Percentiles rank a stretch among this genome's conserved stretches.
phyloP scores from a whole-genome alignment of 2,797 vertebrate species.

The Acrossocheilus wenchowensis region DNA sequence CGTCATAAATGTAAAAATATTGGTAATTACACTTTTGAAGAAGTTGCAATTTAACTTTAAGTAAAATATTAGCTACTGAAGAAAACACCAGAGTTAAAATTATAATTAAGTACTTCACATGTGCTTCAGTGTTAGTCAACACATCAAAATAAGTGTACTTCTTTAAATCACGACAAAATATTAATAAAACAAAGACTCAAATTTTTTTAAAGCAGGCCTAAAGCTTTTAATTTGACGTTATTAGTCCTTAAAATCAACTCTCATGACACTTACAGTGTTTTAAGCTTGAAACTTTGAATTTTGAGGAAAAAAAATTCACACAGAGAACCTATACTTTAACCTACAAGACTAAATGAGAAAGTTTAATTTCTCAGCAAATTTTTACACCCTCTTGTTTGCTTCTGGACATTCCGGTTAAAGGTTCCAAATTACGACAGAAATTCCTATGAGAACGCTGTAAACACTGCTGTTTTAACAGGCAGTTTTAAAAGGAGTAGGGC shows the following conservation, averaged over 20 bases:
- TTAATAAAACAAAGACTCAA: not conserved
- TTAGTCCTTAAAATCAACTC: not conserved
- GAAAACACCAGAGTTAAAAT: not conserved
- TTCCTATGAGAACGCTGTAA: not conserved
- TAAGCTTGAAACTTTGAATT: not conserved
- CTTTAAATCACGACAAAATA: not conserved
- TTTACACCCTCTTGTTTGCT: not conserved
- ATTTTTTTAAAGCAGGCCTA: not conserved
- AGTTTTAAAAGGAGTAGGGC: not conserved
- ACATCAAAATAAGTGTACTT: not conserved
- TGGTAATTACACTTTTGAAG: not conserved
- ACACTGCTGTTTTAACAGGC: not conserved
- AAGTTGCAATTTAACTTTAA: not conserved
- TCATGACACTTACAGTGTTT: not conserved
- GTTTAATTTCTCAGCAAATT: not conserved
- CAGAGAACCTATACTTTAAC: not conserved
- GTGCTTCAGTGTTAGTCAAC: not conserved
- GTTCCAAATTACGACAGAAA: not conserved
- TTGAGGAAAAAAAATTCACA: not conserved
- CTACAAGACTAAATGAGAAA: not conserved
- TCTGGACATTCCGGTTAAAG: not conserved
- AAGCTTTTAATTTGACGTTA: not conserved
- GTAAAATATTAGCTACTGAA: not conserved
- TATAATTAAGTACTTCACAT: not conserved
- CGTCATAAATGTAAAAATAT: not conserved